These are phyloP conservation scores for Coremacera marginata DNA, from an alignment of 2,888 invertebrate genomes.

Conservation along the genomic window DNA sequence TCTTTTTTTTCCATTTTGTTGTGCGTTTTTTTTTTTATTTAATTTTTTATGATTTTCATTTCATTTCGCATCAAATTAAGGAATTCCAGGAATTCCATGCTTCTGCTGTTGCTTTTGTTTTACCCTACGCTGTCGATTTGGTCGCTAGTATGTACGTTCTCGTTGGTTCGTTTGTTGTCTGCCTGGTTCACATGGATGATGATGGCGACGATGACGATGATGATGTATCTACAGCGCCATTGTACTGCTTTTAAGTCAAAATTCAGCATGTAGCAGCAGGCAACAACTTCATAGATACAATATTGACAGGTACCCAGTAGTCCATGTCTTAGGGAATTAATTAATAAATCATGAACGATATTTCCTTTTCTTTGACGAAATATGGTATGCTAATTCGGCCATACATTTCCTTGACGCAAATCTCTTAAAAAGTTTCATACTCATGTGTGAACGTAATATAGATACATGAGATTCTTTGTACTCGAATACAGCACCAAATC, in stretches of 20 bases:
- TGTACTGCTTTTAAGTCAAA: constrained; percentile 8
- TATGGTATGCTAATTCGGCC: no score
- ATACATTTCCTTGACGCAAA: no score
- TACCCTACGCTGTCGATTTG: constrained; percentile 25
- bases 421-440: no score
- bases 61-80: constrained; percentile 48
- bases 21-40: neutral
- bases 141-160: neutral
- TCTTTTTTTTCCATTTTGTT: neutral
- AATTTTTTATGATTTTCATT: constrained; percentile 44
- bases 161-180: neutral
- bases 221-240: no score
- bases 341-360: no score
- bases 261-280: neutral
- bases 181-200: neutral
- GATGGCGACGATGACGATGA: neutral
- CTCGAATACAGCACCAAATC: no score
- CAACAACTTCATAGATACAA: constrained; percentile 20
- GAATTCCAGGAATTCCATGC: constrained; percentile 46
- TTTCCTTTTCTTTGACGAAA: no score
- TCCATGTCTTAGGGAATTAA: no score
- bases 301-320: constrained; percentile 15
- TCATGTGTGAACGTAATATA: no score
- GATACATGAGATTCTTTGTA: no score
- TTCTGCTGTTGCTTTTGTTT: constrained; percentile 25